Base-by-base conservation (phyloP, 2,797 vertebrate species). In the Dicrostonyx torquatus region DNA sequence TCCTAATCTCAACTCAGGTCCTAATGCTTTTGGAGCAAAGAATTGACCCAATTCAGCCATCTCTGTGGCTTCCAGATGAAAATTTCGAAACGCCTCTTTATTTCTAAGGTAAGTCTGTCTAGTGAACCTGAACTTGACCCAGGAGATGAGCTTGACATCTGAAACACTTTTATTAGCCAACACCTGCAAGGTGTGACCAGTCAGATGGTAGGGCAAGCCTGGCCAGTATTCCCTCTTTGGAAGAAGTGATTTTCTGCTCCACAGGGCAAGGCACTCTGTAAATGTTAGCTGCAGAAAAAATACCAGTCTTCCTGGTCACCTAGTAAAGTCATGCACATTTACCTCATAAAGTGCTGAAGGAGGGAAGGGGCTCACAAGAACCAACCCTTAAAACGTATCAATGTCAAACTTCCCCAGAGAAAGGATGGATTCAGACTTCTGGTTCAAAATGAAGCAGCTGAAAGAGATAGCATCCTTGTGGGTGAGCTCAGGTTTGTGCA, bases 231-330 rank as follows among this genome's bases (percentile, higher is more conserved):
- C n/a, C 64, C 53, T 83, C 60, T 90, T 76, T 13, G 87, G 60
- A 86, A 90, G 45, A 90, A 70, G 78, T 60, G 68, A 80, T 73
- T 91, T 94, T 92, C 91, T 77, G 26, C 87, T 60, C 5, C 64
- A 15, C 50, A 34, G n/a, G 14, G 34, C 24, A 53, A 87, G 64
- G 29, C 48, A 3, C 34, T 93, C 60, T 40, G 31, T 78, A 50
- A 78, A 89, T 8, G 64, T 87, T 64, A 91, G 92, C 75, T 62
- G 55, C 48, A 83, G 60, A 88, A 92, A 79, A 82, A 95, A 85
- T 87, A 40, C 17, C 34, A 13, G 20, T 73, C 45, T 2, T 83
- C 58, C 48, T 5, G 14, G 14, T 45, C 2, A 0, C 58, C 64
- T 76, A 78, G 86, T 13, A 40, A 85, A 90, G 43, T 10, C 53